Base-by-base conservation (phyloP, 1,140 invertebrate genomes). In the Drosophila kurseongensis region DNA sequence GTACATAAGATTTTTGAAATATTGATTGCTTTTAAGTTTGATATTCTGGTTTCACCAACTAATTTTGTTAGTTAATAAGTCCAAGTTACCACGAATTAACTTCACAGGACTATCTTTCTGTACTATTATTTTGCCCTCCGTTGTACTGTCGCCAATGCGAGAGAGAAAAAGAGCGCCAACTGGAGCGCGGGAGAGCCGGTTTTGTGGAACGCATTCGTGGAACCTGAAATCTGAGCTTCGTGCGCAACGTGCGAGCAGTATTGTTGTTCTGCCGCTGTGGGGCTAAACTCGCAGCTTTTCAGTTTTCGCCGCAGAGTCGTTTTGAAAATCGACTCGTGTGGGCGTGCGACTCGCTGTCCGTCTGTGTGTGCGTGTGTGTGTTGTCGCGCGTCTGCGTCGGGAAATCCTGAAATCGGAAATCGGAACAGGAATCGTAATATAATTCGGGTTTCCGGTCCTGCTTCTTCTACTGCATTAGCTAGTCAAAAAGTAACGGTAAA, bases 181-280 rank as follows among this genome's bases (percentile, higher is more conserved):
- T 32, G 29, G 29, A 47, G 13, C n/a, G 41, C 16, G 45, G 18
- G 35, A 67, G 63, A 36, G 55, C 23, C 14, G 29, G 6, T 36
- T 23, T 8, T 77, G 75, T 86, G 83, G 83, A 79, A 48, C 13
- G 41, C 42, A 76, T 83, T 71, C 36, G 14, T 80, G 84, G 83
- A 89, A 61, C 58, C 40, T 80, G 68, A 83, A 88, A 89, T 89
- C 84, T 76, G 83, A 88, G 84, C 80, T 84, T 79, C 76, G 80
- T 82, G 80, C 79, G 80, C 80, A 63, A 55, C 40, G 55, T 65
- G 44, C 57, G 42, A 66, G 45, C 13, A 29, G 63, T 44, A 36
- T 52, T 61, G 45, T 52, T 56, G 69, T 54, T 40, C 13, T 14
- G 68, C 71, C 57, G 27, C 4, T 58, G 71, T 65, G 76, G 75